Evolutionary conservation across 2,113 vertebrate genomes (phyloP).

Genomic region (Actinemys pallida): DNA sequence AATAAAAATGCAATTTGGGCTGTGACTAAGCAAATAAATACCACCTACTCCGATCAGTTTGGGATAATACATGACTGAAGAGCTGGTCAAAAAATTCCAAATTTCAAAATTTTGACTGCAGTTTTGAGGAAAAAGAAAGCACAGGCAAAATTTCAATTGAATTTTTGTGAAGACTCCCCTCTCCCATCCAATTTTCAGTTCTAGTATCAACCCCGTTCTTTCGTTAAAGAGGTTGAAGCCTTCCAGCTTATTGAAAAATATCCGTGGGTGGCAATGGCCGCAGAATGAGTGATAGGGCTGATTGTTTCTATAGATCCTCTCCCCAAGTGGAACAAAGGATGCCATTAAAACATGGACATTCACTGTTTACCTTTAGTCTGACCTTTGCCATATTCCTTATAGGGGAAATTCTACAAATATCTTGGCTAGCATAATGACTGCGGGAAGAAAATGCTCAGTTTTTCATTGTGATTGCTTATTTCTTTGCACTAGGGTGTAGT

Average conservation of each 20-base stretch:
- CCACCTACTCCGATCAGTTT: not conserved
- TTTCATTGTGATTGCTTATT: no score
- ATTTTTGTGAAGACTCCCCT: not conserved
- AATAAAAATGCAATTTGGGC: fast-evolving
- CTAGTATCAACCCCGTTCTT: not conserved
- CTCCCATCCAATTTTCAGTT: not conserved
- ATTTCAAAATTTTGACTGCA: not conserved
- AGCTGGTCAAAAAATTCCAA: not conserved
- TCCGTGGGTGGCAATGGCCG: not conserved
- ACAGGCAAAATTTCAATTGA: not conserved
- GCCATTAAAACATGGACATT: not conserved
- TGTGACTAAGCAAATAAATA: fast-evolving
- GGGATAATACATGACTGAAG: not conserved
- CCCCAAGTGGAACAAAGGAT: not conserved
- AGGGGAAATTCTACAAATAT: not conserved
- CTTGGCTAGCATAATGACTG: not conserved
- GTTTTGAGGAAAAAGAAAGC: not conserved
- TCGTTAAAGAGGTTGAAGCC: not conserved
- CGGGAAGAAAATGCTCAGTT: no score
- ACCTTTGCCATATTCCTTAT: not conserved
- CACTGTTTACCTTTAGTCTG: not conserved
- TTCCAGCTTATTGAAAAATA: not conserved
- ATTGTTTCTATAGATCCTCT: not conserved
- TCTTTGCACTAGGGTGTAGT: no score
- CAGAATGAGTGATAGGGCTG: not conserved